Base-by-base conservation (phyloP, 2,888 invertebrate species). In the Eledona agricola region DNA sequence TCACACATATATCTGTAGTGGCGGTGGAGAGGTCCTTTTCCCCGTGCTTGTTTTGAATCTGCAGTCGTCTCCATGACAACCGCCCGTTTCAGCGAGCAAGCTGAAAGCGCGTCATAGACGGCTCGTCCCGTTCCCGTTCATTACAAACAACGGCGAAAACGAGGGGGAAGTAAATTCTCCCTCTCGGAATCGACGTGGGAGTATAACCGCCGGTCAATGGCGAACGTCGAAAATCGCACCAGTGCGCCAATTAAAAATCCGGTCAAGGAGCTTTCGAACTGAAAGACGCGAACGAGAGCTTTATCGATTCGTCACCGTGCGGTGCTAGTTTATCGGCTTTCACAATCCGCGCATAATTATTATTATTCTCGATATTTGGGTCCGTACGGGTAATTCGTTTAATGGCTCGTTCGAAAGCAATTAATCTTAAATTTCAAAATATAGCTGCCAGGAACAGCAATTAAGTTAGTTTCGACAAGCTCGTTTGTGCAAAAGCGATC, bases 51-150 rank as follows among this genome's bases (percentile, higher is more conserved):
- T 54, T 54, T 43, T 32, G 51, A 25, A 45, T 51, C 57, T 55
- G 51, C 51, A 43, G 35, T 40, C 55, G 50, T 58, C 45, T 29
- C 55, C 40, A 58, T 58, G 51, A 47, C 55, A 32, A 58, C 57
- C 55, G 38, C 43, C 45, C 50, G 34, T 53, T 42, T 49, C 35
- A 17, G 42, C 53, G 42, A 34, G 15, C 35, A 26, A 42, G 31
- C 35, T 43, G 42, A 43, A 49, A 47, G 47, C 26, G 32, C 34
- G 40, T 12, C 40, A 53, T 26, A 32, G 25, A 22, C 40, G 49
- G 25, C 38, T 42, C 34, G 40, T 40, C 50, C 16, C 25, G 15
- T 38, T 26, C 26, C n/a, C n/a, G 16, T 26, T 38, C 19, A 29
- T 31, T 43, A 29, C 28, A 29, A 40, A 29, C 16, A 17, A 26